Percentiles rank a stretch among this genome's conserved stretches.
Conservation (phyloP, 1,140 invertebrate species). For the Mya arenaria region DNA sequence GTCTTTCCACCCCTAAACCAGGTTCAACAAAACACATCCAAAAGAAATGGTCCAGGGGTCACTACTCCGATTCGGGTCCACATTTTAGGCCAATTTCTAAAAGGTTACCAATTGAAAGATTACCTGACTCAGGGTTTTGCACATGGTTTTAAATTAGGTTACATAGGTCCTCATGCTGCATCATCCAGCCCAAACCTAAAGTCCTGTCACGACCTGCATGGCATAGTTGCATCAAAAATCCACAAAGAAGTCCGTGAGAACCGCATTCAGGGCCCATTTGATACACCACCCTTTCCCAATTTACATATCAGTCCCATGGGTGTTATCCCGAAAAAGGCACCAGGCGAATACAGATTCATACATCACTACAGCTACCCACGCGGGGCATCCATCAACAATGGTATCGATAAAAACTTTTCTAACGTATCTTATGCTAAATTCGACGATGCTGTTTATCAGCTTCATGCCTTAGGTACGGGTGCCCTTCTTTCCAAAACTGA, state of each 20-base stretch:
- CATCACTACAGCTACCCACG: conserved; percentile 16
- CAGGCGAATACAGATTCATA: conserved; percentile 22
- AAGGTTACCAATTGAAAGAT: not conserved
- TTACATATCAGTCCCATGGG: conserved; percentile 24
- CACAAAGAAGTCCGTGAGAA: not conserved
- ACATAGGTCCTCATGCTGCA: not conserved
- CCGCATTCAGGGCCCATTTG: conserved; percentile 15
- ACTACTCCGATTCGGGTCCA: not conserved
- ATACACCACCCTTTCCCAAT: not conserved
- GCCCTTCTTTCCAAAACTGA: not conserved
- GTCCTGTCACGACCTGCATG: not conserved
- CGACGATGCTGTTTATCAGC: conserved; percentile 6
- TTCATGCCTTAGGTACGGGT: not conserved
- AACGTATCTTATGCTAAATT: conserved; percentile 21
- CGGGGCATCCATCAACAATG: conserved; percentile 30
- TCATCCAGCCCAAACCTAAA: conserved; percentile 1
- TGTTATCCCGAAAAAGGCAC: conserved; percentile 16
- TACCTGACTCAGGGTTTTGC: conserved; percentile 35
- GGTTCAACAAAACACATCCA: too few relatives aligned
- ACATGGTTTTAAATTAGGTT: conserved; percentile 5
- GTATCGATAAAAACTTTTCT: conserved; percentile 8
- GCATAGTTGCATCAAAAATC: not conserved
- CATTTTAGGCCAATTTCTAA: not conserved
- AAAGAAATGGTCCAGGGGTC: too few relatives aligned
- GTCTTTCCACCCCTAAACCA: too few relatives aligned